Evolutionary conservation across 2,888 invertebrate genomes (phyloP), one percentile per base, ranked within the genome.

Genomic region (Abrostola tripartita): DNA sequence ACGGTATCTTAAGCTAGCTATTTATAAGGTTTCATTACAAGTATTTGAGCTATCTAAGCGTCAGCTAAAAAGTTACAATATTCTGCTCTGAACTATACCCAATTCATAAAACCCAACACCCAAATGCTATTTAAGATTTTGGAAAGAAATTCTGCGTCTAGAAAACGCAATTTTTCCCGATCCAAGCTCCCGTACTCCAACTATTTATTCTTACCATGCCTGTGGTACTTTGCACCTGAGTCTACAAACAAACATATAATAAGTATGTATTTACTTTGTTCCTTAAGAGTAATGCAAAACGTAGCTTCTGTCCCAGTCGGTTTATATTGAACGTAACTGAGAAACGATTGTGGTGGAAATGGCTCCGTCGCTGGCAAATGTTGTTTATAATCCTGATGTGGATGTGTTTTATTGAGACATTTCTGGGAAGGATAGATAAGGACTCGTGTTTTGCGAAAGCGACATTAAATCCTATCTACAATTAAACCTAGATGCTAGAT

Each of bases 221-320:
- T 55, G 57, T 52, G 67, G 78, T 74, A 77, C 62, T 78, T 74
- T 65, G 65, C 78, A 76, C 74, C 76, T 74, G 76, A 37, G 59
- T 62, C 56, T 44, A 58, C 47, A 52, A 65, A 77, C 74, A 62
- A 74, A 74, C 75, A 63, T 57, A 61, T 54, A 64, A 63, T 68
- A 69, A 38, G 67, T 70, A 74, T 71, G 67, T 70, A 74, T 71
- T 71, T 67, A 78, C 61, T 76, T 65, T 70, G 53, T 67, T 49
- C 54, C 36, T 68, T 14, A 14, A 24, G 65, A 74, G 60, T 70
- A 64, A 74, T 42, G 35, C 41, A 47, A 57, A 68, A 67, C 51
- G 44, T 37, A 52, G 47, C 65, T 61, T n/a, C 9, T 52, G 42
- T 60, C 35, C 11, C 42, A 40, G 49, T 60, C 8, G 9, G 44